Percentiles rank a stretch among this genome's conserved stretches.
Evolutionary conservation across 2,888 invertebrate genomes (phyloP).

Genomic region (Oscheius onirici): DNA sequence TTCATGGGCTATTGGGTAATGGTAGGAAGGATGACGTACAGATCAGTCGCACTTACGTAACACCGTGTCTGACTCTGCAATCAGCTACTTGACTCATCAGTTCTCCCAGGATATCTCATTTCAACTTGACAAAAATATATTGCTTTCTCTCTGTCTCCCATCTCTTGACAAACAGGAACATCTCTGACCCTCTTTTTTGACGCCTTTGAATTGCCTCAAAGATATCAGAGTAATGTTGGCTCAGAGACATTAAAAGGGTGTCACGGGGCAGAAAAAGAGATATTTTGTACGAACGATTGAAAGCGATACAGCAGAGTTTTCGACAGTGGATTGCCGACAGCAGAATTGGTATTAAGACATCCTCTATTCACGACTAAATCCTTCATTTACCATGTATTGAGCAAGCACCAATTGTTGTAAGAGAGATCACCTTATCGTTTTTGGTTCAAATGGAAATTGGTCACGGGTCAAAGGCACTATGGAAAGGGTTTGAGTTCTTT

Average conservation of each 20-base stretch:
- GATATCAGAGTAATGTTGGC: no score
- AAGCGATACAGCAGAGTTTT: no score
- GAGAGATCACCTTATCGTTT: neutral
- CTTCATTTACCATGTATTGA: conserved; percentile 12
- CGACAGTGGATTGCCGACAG: no score
- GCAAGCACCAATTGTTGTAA: conserved; percentile 11
- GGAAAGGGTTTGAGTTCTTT: conserved; percentile 54
- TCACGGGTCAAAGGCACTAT: conserved; percentile 17
- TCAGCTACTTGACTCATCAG: neutral
- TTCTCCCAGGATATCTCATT: neutral
- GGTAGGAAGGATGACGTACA: neutral
- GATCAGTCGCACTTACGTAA: neutral
- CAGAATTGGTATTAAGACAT: no score
- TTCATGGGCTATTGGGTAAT: no score
- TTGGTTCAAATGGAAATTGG: neutral
- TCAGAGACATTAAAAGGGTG: no score
- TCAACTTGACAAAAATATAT: neutral
- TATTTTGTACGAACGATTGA: no score
- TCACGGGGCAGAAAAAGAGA: no score
- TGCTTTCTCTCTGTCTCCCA: neutral
- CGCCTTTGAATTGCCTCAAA: no score
- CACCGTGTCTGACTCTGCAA: neutral
- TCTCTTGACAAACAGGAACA: no score
- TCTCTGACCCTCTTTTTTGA: no score
- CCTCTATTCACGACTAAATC: no score